These are phyloP conservation scores for Aurelia coerulea DNA, from an alignment of 30 jellyfish, hydroid and myxozoan genomes.

Conservation along the genomic window DNA sequence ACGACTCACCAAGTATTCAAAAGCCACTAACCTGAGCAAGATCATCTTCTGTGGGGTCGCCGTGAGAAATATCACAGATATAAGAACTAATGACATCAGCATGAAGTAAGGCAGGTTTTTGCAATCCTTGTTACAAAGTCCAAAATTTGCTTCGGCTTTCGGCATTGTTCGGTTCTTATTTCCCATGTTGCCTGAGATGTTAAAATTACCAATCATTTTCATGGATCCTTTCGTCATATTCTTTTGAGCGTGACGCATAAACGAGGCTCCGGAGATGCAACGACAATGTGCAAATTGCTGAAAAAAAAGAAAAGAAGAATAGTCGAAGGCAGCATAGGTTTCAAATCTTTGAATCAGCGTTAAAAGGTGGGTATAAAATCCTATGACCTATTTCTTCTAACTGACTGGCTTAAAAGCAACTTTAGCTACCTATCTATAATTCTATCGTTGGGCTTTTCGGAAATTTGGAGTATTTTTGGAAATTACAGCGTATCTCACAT, in stretches of 20 bases:
- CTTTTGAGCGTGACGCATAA: background rate
- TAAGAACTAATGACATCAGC: conserved; percentile 18
- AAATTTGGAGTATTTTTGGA: too few species aligned
- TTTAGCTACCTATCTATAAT: too few species aligned
- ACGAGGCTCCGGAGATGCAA: conserved; percentile 28
- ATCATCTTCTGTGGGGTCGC: conserved; percentile 90
- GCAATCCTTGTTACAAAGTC: conserved; percentile 92
- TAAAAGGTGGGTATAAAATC: too few species aligned
- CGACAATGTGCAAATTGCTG: conserved; percentile 25
- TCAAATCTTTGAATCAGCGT: too few species aligned
- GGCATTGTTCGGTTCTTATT: background rate
- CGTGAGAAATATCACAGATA: conserved; percentile 42
- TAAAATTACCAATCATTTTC: too few species aligned
- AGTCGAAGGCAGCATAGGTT: too few species aligned
- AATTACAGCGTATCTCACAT: too few species aligned
- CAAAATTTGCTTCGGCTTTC: conserved; percentile 67
- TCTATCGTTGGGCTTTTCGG: too few species aligned
- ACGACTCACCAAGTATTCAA: background rate
- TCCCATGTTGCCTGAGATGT: too few species aligned
- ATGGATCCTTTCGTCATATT: background rate
- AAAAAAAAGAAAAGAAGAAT: background rate
- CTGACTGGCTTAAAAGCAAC: too few species aligned
- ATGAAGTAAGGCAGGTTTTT: conserved; percentile 68
- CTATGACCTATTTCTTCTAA: too few species aligned
- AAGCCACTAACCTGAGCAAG: conserved; percentile 73